Conservation (phyloP, 1,140 invertebrate genomes). For the Dendroctonus valens region DNA sequence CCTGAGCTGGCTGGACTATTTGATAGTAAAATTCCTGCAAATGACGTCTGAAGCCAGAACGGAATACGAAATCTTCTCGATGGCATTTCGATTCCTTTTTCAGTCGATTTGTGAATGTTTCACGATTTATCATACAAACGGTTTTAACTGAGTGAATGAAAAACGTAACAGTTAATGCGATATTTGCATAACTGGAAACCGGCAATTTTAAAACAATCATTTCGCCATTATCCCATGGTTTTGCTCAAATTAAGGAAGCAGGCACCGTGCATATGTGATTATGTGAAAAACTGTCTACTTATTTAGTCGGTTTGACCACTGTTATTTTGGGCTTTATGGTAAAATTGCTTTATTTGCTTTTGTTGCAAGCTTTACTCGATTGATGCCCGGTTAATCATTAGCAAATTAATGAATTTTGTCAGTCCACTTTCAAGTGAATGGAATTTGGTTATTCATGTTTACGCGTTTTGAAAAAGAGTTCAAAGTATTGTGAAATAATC, state of each 20-base stretch:
- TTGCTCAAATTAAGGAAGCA: slow-evolving; percentile 25
- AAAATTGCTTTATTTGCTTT: slow-evolving; percentile 1
- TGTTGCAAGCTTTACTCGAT: no score
- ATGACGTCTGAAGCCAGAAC: slow-evolving; percentile 41
- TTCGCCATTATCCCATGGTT: slow-evolving; percentile 27
- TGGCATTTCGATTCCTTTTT: background rate
- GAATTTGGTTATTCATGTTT: no score
- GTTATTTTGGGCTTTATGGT: background rate
- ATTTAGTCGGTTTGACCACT: slow-evolving; percentile 9
- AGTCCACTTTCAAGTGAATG: no score
- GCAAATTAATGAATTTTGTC: no score
- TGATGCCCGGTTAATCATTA: no score
- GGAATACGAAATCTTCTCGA: slow-evolving; percentile 28
- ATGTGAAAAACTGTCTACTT: slow-evolving; percentile 17
- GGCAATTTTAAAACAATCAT: slow-evolving; percentile 29
- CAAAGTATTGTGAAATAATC: no score
- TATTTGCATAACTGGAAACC: slow-evolving; percentile 24
- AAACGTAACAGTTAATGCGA: slow-evolving; percentile 2
- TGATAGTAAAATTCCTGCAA: slow-evolving; percentile 51
- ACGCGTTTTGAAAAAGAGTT: no score
- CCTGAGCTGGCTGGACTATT: slow-evolving; percentile 41
- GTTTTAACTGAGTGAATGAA: no score
- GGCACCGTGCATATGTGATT: slow-evolving; percentile 25
- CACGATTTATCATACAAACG: no score
- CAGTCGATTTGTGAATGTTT: no score